Conservation (phyloP, 1,140 invertebrate species). For the Zophobas atratus region DNA sequence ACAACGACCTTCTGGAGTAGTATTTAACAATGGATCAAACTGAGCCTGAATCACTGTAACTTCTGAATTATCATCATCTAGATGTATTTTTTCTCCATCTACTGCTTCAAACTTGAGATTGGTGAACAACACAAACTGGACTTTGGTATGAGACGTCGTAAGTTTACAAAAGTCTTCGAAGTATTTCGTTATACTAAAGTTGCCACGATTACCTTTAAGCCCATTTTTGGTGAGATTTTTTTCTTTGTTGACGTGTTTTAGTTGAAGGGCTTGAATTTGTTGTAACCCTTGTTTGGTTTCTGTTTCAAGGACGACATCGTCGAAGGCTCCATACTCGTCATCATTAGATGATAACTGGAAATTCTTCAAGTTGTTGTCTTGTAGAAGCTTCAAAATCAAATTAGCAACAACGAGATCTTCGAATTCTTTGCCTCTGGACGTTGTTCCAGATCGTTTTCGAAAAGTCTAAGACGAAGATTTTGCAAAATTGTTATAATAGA, state of each 20-base stretch:
- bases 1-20: background rate
- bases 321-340: background rate
- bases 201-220: background rate
- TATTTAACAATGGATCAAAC: background rate
- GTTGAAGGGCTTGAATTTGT: conserved; percentile 2
- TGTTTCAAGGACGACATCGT: conserved; percentile 12
- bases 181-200: conserved; percentile 13
- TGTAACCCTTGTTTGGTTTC: background rate
- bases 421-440: conserved; percentile 2
- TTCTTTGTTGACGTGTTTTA: conserved; percentile 12
- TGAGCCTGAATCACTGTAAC: background rate
- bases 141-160: too few species aligned
- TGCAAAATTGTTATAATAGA: background rate
- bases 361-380: background rate
- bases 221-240: background rate
- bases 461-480: background rate
- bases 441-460: background rate
- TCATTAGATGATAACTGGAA: conserved; percentile 13
- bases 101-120: background rate
- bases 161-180: background rate
- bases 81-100: background rate
- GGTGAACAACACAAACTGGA: conserved; percentile 11
- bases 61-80: background rate
- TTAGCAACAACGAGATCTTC: background rate
- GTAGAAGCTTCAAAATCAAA: background rate